These are phyloP conservation scores for Goniozus legneri DNA, from an alignment of 1,140 invertebrate species.

Conservation along the genomic window DNA sequence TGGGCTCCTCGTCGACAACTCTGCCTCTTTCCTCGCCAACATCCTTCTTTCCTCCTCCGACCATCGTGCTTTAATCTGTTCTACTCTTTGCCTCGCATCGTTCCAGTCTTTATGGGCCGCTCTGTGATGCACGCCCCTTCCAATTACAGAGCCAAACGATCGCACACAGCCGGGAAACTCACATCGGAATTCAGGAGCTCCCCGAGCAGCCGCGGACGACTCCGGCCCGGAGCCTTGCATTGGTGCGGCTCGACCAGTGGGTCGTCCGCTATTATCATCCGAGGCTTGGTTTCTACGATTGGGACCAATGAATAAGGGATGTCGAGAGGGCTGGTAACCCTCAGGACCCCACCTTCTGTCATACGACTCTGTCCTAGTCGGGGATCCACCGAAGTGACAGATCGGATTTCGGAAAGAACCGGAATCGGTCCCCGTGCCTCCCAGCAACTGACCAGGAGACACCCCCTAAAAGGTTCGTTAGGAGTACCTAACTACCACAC, in stretches of 20 bases:
- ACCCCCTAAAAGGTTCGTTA: no score
- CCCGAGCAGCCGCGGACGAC: not conserved
- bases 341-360: no score
- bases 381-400: no score
- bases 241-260: slow-evolving; percentile 5
- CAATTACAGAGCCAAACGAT: slow-evolving; percentile 3
- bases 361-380: no score
- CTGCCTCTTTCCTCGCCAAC: slow-evolving; percentile 10
- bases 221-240: not conserved
- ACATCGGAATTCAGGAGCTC: not conserved
- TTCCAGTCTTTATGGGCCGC: slow-evolving; percentile 16
- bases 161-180: slow-evolving; percentile 9
- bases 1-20: not conserved
- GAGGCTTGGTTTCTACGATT: slow-evolving; percentile 4
- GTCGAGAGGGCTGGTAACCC: slow-evolving; percentile 16
- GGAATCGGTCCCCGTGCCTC: no score
- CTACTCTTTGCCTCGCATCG: not conserved
- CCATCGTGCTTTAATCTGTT: not conserved
- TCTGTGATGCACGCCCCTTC: slow-evolving; percentile 17
- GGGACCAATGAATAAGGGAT: not conserved
- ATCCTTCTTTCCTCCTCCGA: slow-evolving; percentile 11
- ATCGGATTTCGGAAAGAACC: no score
- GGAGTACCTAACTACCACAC: no score
- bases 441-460: no score
- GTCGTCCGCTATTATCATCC: slow-evolving; percentile 9